Conservation (phyloP, 1,140 invertebrate species). For the Leguminivora glycinivorella region DNA sequence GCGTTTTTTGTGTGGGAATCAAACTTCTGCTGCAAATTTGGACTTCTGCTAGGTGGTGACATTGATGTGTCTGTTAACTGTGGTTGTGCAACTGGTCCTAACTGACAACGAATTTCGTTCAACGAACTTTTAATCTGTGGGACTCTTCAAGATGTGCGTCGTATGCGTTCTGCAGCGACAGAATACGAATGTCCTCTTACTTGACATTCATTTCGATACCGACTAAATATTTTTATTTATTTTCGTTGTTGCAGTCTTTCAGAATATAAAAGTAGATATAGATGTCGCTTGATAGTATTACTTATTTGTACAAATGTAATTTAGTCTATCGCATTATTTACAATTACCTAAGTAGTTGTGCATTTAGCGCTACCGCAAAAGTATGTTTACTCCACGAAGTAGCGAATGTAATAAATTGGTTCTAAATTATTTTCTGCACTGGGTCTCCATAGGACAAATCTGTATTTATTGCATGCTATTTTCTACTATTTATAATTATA, state of each 20-base stretch:
- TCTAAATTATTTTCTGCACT: conserved; percentile 48
- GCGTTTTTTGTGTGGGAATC: no score
- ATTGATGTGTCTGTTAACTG: no score
- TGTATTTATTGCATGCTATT: conserved; percentile 58
- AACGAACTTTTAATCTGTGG: no score
- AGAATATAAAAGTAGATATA: background rate
- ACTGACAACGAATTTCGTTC: no score
- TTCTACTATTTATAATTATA: no score
- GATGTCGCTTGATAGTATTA: background rate
- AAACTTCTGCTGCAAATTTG: no score
- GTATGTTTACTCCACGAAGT: conserved; percentile 50
- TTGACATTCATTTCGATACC: background rate
- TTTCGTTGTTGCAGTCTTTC: background rate
- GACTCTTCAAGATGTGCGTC: no score
- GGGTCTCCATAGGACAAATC: conserved; percentile 35
- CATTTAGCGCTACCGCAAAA: background rate
- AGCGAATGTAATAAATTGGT: conserved; percentile 41
- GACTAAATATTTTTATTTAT: background rate
- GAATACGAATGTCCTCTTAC: background rate
- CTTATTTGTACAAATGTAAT: background rate
- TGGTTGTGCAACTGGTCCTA: no score
- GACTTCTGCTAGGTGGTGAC: no score
- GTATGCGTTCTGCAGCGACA: background rate
- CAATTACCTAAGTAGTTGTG: conserved; percentile 1
- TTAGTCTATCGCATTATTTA: conserved; percentile 1